A percentile compares a stretch with the other conserved stretches of the same genome.
phyloP scores from a whole-genome alignment of 2,888 invertebrate species.

The Heterodera filipjevi region DNA sequence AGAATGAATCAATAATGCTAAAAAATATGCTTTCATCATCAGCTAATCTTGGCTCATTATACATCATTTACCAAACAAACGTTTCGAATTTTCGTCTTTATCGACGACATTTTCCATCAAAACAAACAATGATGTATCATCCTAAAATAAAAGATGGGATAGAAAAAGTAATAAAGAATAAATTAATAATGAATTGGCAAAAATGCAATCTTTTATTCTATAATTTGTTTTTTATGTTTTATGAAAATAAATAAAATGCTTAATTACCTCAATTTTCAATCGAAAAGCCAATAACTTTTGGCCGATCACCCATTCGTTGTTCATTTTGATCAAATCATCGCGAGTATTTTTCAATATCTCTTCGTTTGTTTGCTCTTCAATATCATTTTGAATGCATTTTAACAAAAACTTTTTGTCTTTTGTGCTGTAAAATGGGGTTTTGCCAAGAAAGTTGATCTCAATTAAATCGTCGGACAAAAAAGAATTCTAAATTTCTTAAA shows the following conservation, averaged over 20 bases:
- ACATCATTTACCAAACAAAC: too few relatives aligned
- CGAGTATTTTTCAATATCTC: not conserved
- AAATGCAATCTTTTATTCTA: not conserved
- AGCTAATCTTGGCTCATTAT: too few relatives aligned
- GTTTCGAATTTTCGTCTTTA: not conserved
- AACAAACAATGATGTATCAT: not conserved
- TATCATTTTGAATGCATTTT: not conserved
- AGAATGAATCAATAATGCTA: too few relatives aligned
- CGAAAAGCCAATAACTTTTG: not conserved
- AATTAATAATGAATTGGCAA: not conserved
- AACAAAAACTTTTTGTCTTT: not conserved
- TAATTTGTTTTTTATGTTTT: not conserved
- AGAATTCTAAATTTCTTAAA: not conserved
- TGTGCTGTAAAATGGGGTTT: not conserved
- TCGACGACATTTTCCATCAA: not conserved
- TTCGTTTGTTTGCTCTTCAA: not conserved
- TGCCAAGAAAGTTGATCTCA: not conserved
- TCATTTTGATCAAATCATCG: not conserved
- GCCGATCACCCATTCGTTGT: not conserved
- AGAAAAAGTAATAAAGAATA: not conserved
- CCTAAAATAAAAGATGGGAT: not conserved
- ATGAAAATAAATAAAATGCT: not conserved
- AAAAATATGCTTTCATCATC: too few relatives aligned
- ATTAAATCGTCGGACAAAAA: not conserved
- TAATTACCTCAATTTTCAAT: not conserved